Evolutionary conservation across 2,797 vertebrate species (phyloP).

Genomic region (Tragelaphus eurycerus): DNA sequence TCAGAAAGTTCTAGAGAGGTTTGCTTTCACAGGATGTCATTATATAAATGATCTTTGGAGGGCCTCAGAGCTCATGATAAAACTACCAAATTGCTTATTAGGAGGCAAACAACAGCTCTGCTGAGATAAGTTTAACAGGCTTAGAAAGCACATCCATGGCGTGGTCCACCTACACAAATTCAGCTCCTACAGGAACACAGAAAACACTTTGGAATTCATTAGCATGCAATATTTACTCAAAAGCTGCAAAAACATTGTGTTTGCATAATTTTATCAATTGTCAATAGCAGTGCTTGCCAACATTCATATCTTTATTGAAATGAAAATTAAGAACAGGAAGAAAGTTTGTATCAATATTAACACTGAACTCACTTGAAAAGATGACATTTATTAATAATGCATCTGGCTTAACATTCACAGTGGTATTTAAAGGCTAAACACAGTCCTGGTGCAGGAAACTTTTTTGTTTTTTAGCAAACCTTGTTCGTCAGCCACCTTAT

Average conservation of each 20-base stretch:
- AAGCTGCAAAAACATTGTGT: slow-evolving; percentile 72
- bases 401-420: slow-evolving; percentile 62
- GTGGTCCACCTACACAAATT: slow-evolving; percentile 56
- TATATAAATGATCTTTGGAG: slow-evolving; percentile 78
- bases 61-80: slow-evolving; percentile 71
- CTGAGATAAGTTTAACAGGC: slow-evolving; percentile 60
- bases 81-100: slow-evolving; percentile 68
- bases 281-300: slow-evolving; percentile 77
- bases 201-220: slow-evolving; percentile 73
- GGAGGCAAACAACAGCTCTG: slow-evolving; percentile 64
- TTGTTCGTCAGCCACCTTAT: slow-evolving; percentile 43
- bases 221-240: slow-evolving; percentile 69
- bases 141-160: slow-evolving; percentile 61
- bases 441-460: not conserved
- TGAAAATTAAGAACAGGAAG: slow-evolving; percentile 76
- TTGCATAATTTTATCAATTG: slow-evolving; percentile 77
- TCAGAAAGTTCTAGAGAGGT: slow-evolving; percentile 54
- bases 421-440: slow-evolving; percentile 65
- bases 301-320: slow-evolving; percentile 74
- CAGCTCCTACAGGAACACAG: slow-evolving; percentile 43
- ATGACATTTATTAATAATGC: slow-evolving; percentile 73
- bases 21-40: slow-evolving; percentile 65
- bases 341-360: slow-evolving; percentile 78
- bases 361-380: slow-evolving; percentile 68
- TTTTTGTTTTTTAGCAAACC: slow-evolving; percentile 20